These are phyloP conservation scores for Tortrix viridana DNA, from an alignment of 2,888 invertebrate species.

Conservation along the genomic window DNA sequence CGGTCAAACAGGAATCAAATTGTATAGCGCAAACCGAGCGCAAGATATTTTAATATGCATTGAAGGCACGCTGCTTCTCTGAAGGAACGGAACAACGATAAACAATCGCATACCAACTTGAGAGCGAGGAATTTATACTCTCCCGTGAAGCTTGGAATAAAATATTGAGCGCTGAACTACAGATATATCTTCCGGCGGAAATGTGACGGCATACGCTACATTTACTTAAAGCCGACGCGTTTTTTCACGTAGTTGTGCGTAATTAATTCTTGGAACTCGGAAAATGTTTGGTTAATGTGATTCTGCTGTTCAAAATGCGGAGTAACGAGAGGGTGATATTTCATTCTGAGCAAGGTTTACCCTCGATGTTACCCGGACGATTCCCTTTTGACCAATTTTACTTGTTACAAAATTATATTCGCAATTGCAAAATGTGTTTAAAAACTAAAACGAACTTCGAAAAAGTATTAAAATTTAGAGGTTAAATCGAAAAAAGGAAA, in stretches of 20 bases:
- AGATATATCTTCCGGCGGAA: conserved; percentile 12
- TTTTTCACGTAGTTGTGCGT: conserved; percentile 15
- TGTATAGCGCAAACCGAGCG: background rate
- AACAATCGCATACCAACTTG: conserved; percentile 18
- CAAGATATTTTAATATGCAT: conserved; percentile 27
- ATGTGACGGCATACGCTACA: conserved; percentile 25
- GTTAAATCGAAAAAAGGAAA: no score
- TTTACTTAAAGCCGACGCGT: conserved; percentile 16
- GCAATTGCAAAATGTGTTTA: no score
- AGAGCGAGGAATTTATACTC: conserved; percentile 24
- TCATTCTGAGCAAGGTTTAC: conserved; percentile 43
- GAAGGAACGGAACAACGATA: conserved; percentile 12
- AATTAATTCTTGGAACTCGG: conserved; percentile 27
- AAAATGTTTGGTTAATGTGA: conserved; percentile 28
- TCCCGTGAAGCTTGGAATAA: conserved; percentile 21
- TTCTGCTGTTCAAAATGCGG: conserved; percentile 34
- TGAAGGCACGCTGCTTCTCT: conserved; percentile 7
- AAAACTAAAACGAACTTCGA: no score
- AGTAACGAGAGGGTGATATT: conserved; percentile 41
- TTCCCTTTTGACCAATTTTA: no score
- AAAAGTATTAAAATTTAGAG: no score
- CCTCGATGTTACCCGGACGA: background rate
- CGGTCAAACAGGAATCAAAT: background rate
- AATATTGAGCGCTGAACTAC: conserved; percentile 31
- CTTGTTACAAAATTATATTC: no score